A percentile compares a stretch with the other conserved stretches of the same genome.
Evolutionary conservation across 1,140 invertebrate species (phyloP).

Genomic region (Carposina sasakii): DNA sequence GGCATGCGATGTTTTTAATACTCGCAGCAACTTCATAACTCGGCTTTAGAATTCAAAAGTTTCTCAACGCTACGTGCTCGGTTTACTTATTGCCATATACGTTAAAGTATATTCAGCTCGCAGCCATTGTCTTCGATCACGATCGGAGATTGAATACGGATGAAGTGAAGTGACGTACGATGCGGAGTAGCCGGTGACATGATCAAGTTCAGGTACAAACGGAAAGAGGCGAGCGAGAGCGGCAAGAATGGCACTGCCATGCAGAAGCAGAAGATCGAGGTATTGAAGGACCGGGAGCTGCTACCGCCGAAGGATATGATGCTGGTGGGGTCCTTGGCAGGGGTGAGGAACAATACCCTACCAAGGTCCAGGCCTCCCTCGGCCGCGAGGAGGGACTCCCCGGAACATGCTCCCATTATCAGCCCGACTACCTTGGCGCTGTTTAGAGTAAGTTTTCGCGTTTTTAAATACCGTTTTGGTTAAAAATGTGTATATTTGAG

Average conservation of each 20-base stretch:
- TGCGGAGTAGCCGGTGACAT: conserved; percentile 64
- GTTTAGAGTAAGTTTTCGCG: conserved; percentile 65
- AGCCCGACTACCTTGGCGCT: conserved; percentile 49
- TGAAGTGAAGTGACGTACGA: conserved; percentile 42
- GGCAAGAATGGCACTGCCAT: conserved; percentile 52
- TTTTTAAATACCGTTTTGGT: too few relatives aligned
- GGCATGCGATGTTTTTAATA: background rate
- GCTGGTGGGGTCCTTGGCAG: conserved; percentile 43
- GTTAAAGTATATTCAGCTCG: conserved; percentile 51
- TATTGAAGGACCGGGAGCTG: conserved; percentile 51
- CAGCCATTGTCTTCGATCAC: conserved; percentile 53
- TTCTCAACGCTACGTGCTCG: conserved; percentile 47
- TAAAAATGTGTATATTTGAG: too few relatives aligned
- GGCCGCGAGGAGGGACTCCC: conserved; percentile 35
- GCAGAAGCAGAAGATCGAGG: conserved; percentile 65
- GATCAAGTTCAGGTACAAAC: conserved; percentile 78
- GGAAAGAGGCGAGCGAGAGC: conserved; percentile 70
- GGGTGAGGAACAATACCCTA: conserved; percentile 61
- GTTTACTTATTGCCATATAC: conserved; percentile 61
- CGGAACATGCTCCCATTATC: conserved; percentile 30
- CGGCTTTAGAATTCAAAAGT: conserved; percentile 44
- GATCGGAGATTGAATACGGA: conserved; percentile 47
- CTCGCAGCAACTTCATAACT: background rate
- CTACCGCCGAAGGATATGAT: conserved; percentile 61
- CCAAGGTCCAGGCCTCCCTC: conserved; percentile 54